phyloP scores from a whole-genome alignment of 2,797 vertebrate species.

The Anabas testudineus region DNA sequence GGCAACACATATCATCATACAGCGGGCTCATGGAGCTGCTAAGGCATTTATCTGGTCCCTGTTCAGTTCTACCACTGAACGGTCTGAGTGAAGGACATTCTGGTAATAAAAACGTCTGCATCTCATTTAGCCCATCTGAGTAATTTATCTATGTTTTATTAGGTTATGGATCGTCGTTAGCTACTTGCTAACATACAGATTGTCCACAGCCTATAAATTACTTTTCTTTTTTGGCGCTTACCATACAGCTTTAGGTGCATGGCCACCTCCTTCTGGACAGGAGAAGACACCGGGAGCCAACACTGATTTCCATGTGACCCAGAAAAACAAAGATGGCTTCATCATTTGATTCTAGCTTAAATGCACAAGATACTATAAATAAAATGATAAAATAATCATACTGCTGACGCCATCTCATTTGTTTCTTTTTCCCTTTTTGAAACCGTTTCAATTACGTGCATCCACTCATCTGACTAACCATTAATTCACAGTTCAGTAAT shows the following conservation, averaged over 20 bases:
- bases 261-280: not conserved
- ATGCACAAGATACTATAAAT: too few relatives aligned
- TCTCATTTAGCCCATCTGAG: not conserved
- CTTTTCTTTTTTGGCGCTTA: not conserved
- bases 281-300: too few relatives aligned
- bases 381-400: not conserved
- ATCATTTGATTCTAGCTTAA: too few relatives aligned
- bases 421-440: not conserved
- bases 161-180: not conserved
- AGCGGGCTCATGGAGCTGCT: not conserved
- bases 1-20: not conserved
- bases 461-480: not conserved
- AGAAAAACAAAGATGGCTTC: not conserved
- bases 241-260: not conserved
- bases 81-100: not conserved
- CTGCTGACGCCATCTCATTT: not conserved
- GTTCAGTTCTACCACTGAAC: not conserved
- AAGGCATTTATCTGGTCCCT: not conserved
- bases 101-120: too few relatives aligned
- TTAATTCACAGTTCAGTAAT: slow-evolving; percentile 3
- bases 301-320: not conserved
- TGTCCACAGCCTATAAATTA: too few relatives aligned
- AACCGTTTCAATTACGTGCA: not conserved
- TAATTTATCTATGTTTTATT: not conserved
- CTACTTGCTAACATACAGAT: not conserved